These are phyloP conservation scores for Plagodis dolabraria DNA, from an alignment of 2,888 invertebrate species.

Conservation along the genomic window DNA sequence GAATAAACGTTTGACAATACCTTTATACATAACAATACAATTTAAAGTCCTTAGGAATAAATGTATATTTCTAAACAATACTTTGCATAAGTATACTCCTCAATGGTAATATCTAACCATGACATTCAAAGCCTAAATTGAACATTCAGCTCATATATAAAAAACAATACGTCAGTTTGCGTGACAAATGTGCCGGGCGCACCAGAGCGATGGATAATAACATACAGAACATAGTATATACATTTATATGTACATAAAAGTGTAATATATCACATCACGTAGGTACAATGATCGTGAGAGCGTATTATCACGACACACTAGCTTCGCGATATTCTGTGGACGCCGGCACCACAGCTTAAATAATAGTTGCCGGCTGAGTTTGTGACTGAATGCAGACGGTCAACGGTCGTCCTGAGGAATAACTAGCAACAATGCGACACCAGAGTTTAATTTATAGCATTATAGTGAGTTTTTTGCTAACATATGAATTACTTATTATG, in stretches of 20 bases:
- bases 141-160: conserved; percentile 2
- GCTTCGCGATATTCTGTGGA: conserved; percentile 4
- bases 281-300: conserved; percentile 36
- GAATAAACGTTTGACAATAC: too few relatives aligned
- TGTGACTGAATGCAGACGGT: conserved; percentile 18
- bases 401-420: conserved; percentile 26
- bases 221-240: conserved; percentile 14
- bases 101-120: too few relatives aligned
- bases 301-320: conserved; percentile 29
- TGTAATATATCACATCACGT: conserved; percentile 26
- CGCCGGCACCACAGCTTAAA: not conserved
- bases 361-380: not conserved
- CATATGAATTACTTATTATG: not conserved
- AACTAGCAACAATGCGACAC: conserved; percentile 9
- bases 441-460: not conserved
- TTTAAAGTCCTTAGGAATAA: too few relatives aligned
- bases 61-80: too few relatives aligned
- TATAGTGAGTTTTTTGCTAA: not conserved
- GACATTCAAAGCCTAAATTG: conserved; percentile 10
- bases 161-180: conserved; percentile 25
- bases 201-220: conserved; percentile 21
- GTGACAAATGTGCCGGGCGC: conserved; percentile 32
- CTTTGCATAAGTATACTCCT: too few relatives aligned
- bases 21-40: too few relatives aligned
- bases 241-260: conserved; percentile 7